phyloP scores from a whole-genome alignment of 2,888 invertebrate genomes.

The Poecilobothrus nobilitatus region DNA sequence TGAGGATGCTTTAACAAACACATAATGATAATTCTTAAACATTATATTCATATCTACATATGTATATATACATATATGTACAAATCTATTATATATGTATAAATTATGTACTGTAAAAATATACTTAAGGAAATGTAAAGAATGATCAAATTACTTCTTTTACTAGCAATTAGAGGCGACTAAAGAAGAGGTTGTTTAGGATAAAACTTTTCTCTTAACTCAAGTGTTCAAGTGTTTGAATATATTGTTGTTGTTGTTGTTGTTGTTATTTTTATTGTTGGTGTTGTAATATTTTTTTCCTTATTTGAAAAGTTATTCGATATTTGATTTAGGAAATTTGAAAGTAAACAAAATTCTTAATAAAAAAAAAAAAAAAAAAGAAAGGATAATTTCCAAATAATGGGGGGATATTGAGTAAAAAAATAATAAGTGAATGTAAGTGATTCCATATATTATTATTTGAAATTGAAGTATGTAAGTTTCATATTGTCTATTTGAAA shows the following conservation, averaged over 20 bases:
- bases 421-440: neutral
- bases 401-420: neutral
- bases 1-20: neutral
- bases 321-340: neutral
- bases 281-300: no score
- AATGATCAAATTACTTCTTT: neutral
- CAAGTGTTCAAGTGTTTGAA: neutral
- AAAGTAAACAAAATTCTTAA: neutral
- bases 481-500: no score
- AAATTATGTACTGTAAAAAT: neutral
- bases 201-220: neutral
- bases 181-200: neutral
- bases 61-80: neutral
- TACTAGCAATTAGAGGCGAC: neutral
- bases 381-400: neutral
- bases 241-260: neutral
- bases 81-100: neutral
- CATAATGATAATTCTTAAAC: neutral
- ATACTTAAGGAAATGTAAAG: constrained; percentile 1
- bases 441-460: neutral
- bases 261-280: neutral
- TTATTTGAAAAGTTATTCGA: neutral
- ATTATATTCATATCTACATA: neutral
- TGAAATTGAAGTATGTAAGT: no score
- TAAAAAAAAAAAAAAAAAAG: neutral